Evolutionary conservation across 2,113 vertebrate species (phyloP), one percentile per base, ranked within the genome.

Genomic region (Todiramphus saurophagus): DNA sequence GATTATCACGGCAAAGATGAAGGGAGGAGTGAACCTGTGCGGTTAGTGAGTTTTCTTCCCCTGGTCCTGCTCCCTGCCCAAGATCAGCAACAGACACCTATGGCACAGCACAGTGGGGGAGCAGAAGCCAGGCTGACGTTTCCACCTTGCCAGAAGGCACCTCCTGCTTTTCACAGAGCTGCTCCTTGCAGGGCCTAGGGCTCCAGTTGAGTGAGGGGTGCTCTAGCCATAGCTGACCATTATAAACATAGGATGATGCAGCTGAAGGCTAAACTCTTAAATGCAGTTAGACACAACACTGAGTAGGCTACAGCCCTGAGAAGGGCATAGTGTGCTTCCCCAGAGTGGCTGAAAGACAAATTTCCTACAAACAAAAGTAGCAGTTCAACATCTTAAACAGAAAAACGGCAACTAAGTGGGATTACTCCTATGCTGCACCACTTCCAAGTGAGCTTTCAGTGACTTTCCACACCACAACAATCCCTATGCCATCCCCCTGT

Each of bases 311-410:
- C 43, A 50, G 30, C 33, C 13, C 73, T 16, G 15, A 41, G 74
- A 35, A 66, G 19, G 17, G 7, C 18, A 10, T 1, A 6, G 4
- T 1, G 1, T 1, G 0, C 12, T 60, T 51, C 31, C 35, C 13
- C 59, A n/a, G 28, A 51, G 25, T 6, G 10, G 25, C 25, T 19
- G 21, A 50, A 44, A 80, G 39, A 55, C 10, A 53, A 28, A 41
- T 46, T 56, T 44, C 11, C 43, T 10, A 31, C 7, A 46, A 64
- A 73, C 35, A 60, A 80, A 86, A 51, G 9, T 20, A 27, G 6
- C 7, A n/a, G 50, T 28, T 69, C 46, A 37, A 46, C 33, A 7
- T 69, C 55, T 68, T 50, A 16, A 72, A 46, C 20, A 68, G 18
- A 48, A 67, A 83, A 35, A 1, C 16, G 55, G 24, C 13, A 59